Base-by-base conservation (phyloP, 2,888 invertebrate species). In the Trilocha varians region DNA sequence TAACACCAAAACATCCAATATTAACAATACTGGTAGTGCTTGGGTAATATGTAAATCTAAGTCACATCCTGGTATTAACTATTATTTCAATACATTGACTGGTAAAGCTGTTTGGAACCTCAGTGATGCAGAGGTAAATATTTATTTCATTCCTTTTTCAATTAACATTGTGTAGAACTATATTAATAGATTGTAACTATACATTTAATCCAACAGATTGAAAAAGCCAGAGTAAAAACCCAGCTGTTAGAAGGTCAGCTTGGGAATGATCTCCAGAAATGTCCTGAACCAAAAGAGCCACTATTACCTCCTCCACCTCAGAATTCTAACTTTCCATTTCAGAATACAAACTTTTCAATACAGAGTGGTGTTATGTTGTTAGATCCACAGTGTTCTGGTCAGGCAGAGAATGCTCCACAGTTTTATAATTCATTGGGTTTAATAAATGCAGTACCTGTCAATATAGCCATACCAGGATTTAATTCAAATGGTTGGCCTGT, bases 21-120 rank as follows among this genome's bases (percentile, higher is more conserved):
- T 54, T 39, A 46, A 63, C 41, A n/a, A n/a, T n/a, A 49, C 59
- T 13, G 67, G 65, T 2, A 64, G 69, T 50, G 50, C 64, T 32
- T 82, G 82, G 80, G 50, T 75, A 41, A 47, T 72, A 25, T 67
- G 67, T 47, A 60, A 65, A 39, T 83, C 83, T 4, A 76, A 65
- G 47, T 67, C 73, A 3, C 62, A 70, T 42, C 52, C 56, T 37
- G 74, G 72, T 6, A 53, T 57, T 34, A 58, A 67, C 39, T 83
- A 77, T 53, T 80, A 78, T 49, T 78, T 78, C 44, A 80, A 83
- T 43, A 73, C 71, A 16, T 13, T 60, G 1, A 77, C 74, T 44
- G 76, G 78, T 32, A 59, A 72, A 54, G 57, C 76, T 47, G 70
- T 55, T 14, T 82, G 80, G 79, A 70, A 78, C 55, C 53, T 76